Percentiles rank a stretch among this genome's conserved stretches.
Conservation (phyloP, 2,113 vertebrate genomes). For the Crotalus tigris region DNA sequence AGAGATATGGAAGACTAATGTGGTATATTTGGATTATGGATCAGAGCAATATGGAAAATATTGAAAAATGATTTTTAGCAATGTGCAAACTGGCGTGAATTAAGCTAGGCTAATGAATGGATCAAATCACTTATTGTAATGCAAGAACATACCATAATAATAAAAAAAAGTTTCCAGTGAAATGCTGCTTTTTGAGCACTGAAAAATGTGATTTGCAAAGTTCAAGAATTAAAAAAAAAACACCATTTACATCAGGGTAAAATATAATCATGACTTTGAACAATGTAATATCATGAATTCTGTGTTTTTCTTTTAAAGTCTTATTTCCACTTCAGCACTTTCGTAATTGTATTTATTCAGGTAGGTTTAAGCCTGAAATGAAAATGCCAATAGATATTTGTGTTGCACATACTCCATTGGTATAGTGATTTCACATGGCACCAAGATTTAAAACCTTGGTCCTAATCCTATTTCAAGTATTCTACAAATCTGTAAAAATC, state of each 20-base stretch:
- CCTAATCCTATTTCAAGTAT: slow-evolving; percentile 2
- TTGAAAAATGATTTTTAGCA: slow-evolving; percentile 13
- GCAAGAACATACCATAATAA: not conserved
- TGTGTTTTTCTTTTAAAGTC: not conserved
- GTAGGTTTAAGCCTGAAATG: not conserved
- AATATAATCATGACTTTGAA: slow-evolving; percentile 23
- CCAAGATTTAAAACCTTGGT: not conserved
- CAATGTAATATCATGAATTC: not conserved
- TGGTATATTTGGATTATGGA: not conserved
- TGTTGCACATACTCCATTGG: not conserved
- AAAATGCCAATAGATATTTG: not conserved
- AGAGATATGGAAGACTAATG: slow-evolving; percentile 13
- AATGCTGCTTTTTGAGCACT: not conserved
- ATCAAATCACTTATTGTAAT: not conserved
- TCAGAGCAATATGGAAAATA: not conserved
- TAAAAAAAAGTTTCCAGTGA: not conserved
- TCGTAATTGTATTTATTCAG: not conserved
- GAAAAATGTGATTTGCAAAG: not conserved
- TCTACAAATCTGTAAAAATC: not conserved
- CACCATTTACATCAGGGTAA: slow-evolving; percentile 2
- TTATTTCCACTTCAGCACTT: not conserved
- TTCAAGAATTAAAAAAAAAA: not conserved
- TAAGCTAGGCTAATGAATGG: not conserved
- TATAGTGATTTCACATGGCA: not conserved
- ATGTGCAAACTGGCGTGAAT: not conserved